A percentile compares a stretch with the other conserved stretches of the same genome.
phyloP scores from a whole-genome alignment of 2,797 vertebrate genomes.

The Mormyrops attenuatus region DNA sequence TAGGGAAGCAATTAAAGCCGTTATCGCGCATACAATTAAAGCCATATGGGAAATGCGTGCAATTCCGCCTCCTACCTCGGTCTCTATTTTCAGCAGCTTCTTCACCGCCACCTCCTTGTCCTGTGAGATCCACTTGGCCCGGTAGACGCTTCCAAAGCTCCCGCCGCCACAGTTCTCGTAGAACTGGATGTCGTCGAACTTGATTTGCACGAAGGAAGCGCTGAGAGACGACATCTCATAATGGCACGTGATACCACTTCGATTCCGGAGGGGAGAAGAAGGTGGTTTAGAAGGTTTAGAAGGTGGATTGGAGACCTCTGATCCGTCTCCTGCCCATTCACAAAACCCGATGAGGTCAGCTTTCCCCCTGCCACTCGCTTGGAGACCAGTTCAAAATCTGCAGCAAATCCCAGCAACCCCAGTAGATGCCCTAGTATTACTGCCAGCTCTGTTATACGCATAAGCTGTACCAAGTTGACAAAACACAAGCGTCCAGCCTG shows the following conservation, averaged over 20 bases:
- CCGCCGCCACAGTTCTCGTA: conserved; percentile 97
- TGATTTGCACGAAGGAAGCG: conserved; percentile 94
- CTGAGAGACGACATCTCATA: conserved; percentile 95
- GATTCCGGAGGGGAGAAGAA: conserved; percentile 55
- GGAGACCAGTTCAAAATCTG: not conserved
- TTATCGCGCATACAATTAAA: conserved; percentile 70
- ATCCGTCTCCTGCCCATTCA: conserved; percentile 20
- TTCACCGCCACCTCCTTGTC: conserved; percentile 99
- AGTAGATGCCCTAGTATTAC: not conserved
- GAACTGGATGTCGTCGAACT: conserved; percentile 92
- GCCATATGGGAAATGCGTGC: conserved; percentile 58
- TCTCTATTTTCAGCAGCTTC: conserved; percentile 98
- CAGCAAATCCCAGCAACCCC: not conserved
- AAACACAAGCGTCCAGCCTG: conserved; percentile 27
- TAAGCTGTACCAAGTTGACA: conserved; percentile 31
- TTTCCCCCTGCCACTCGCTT: not conserved
- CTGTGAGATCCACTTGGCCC: conserved; percentile 93
- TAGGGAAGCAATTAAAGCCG: conserved; percentile 70
- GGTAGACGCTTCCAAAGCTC: conserved; percentile 96
- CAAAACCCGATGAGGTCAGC: not conserved
- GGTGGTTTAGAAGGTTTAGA: not conserved
- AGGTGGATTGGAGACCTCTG: not conserved
- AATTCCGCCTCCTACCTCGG: conserved; percentile 82
- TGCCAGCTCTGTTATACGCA: not conserved
- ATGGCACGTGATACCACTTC: conserved; percentile 68